phyloP scores from a whole-genome alignment of 2,113 vertebrate species.

The Sus scrofa region T2T-Sscrofa CM000816.6:14240501-14241000 shows the following conservation, averaged over 20 bases:
- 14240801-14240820: background rate
- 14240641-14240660: background rate
- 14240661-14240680: background rate
- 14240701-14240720: background rate
- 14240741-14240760: too few relatives aligned
- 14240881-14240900: background rate
- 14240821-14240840: background rate
- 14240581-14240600: background rate
- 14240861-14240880: background rate
- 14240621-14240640: background rate
- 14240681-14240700: background rate
- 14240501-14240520: background rate
- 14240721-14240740: background rate
- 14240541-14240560: background rate
- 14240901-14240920: background rate
- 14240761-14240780: background rate
- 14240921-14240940: background rate
- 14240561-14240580: background rate
- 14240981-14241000: background rate
- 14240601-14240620: background rate
- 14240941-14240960: background rate
- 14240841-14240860: background rate
- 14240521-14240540: background rate
- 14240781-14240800: background rate
- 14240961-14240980: fast-evolving